Evolutionary conservation across 2,113 vertebrate genomes (phyloP).

Genomic region (Chelonoidis abingdonii): DNA sequence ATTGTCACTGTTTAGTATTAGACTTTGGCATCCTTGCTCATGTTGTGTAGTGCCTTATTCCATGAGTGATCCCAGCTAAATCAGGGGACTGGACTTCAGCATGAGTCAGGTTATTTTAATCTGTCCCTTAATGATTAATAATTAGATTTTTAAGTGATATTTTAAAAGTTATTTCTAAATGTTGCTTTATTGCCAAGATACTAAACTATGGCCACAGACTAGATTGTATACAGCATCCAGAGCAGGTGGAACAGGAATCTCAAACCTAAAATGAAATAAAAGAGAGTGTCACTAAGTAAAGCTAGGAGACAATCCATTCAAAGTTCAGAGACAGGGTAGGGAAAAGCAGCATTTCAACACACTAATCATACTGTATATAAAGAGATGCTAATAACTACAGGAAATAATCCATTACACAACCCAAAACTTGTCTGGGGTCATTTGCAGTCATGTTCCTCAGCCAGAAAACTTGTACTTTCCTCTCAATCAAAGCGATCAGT

Average conservation of each 20-base stretch:
- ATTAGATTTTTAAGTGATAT: background rate
- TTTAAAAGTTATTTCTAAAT: background rate
- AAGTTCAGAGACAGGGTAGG: background rate
- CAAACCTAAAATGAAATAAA: background rate
- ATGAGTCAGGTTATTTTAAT: background rate
- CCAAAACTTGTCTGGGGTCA: background rate
- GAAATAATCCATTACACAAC: background rate
- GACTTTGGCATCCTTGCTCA: background rate
- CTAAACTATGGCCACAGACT: background rate
- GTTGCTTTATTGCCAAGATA: background rate
- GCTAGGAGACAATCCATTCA: background rate
- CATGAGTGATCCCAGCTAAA: background rate
- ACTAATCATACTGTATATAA: background rate
- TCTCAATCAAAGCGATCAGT: background rate
- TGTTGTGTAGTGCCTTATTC: background rate
- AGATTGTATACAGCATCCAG: background rate
- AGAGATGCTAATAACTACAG: background rate
- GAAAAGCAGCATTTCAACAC: background rate
- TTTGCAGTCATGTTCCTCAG: background rate
- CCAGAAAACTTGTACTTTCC: background rate
- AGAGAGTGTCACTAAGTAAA: background rate
- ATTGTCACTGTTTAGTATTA: accelerated
- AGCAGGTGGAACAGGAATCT: background rate
- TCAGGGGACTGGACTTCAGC: background rate
- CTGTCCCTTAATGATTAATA: background rate